Base-by-base conservation (phyloP, 92 coral and sea anemone genomes). In the Porites divaricata region DNA sequence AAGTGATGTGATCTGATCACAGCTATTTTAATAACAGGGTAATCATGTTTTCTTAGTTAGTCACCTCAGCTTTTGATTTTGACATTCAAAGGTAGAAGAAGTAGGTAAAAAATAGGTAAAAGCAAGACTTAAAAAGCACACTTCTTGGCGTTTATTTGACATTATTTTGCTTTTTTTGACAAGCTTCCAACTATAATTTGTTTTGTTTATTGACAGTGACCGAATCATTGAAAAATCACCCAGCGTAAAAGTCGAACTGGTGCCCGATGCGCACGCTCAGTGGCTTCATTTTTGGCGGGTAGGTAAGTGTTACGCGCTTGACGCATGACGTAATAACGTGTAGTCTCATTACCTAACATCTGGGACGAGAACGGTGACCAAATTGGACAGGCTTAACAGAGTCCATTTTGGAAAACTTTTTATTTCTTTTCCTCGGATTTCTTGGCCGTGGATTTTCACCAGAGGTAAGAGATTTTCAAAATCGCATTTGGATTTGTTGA, bases 321-420 rank as follows among this genome's bases (percentile, higher is more conserved):
- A 53, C 72, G 77, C 92, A 92, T 94, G 95, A 94, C 98, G 98
- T 94, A 94, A 94, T 94, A 13, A 57, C 21, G 75, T n/a, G 83
- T 73, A 66, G 83, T 81, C 83, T 73, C 90, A 94, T 94, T 94
- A 94, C 95, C 95, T 94, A 90, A 94, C 98, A 70, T 11, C 83
- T 85, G 74, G 78, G 81, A 80, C 26, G 25, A 82, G 67, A 56
- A 75, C 64, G 68, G 81, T 84, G 81, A 84, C 75, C 81, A 84
- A 84, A 75, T 67, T 72, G 88, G 88, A 82, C 79, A 48, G 25
- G 53, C 86, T 72, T 53, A 73, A 82, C 70, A 72, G 62, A 22
- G 63, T 73, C 79, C 58, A 72, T 82, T 82, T 82, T 82, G 49
- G 63, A 45, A 61, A 13, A 82, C 70, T 82, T 82, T 82, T 50